Conservation (phyloP, 2,113 vertebrate genomes). For the Meles meles region DNA sequence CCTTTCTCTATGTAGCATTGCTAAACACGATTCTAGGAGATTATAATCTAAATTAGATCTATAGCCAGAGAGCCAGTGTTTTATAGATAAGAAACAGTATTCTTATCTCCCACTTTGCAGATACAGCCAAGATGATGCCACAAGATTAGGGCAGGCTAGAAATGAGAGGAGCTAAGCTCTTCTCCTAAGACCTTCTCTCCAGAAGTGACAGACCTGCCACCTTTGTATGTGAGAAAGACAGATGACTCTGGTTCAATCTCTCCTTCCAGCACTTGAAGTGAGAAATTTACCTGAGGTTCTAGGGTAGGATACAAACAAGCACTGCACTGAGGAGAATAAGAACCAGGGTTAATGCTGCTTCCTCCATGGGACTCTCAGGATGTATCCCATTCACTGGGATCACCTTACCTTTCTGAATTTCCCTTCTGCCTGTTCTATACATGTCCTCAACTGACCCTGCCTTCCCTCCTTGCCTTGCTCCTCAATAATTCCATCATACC, state of each 20-base stretch:
- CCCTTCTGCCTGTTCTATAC: background rate
- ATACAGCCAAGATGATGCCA: conserved; percentile 16
- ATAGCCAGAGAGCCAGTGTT: conserved; percentile 25
- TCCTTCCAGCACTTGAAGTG: background rate
- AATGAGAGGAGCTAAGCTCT: background rate
- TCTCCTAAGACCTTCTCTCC: background rate
- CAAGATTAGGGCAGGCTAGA: background rate
- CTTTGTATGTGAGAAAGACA: background rate
- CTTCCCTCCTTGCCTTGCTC: background rate
- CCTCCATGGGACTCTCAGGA: background rate
- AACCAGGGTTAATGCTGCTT: background rate
- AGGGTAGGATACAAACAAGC: background rate
- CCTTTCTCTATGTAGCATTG: background rate
- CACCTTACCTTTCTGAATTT: background rate
- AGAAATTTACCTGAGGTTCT: background rate
- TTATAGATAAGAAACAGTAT: conserved; percentile 40
- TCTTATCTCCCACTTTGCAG: conserved; percentile 37
- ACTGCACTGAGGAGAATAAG: background rate
- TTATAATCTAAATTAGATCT: conserved; percentile 64
- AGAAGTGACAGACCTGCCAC: background rate
- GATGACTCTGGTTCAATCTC: background rate
- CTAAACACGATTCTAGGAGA: background rate
- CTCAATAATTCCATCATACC: background rate
- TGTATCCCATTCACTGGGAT: background rate
- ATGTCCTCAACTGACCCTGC: background rate